Base-by-base conservation (phyloP, 1,140 invertebrate species). In the Diabrotica virgifera region DNA sequence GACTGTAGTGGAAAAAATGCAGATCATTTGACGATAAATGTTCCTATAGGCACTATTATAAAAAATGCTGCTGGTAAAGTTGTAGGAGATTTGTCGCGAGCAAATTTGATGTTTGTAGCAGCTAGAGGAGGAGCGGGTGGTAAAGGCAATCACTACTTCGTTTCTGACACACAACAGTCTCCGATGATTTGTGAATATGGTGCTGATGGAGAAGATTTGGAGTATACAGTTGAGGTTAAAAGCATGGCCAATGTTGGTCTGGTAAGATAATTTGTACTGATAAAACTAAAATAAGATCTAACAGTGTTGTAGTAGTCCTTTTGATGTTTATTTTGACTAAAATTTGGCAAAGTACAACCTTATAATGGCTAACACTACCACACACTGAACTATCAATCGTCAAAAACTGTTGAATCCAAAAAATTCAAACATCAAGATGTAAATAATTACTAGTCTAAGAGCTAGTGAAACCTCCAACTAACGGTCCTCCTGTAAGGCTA, bases 161-260 rank as follows among this genome's bases (percentile, higher is more conserved):
- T 90, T 14, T 89, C 90, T 0, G 89, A 92, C 73, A 86, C 85
- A 13, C 85, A 93, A 67, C 90, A 96, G 75, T 84, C 90, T 36
- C 97, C 97, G 6, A 79, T 86, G 65, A 85, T 96, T 66, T 91
- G 92, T 38, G 96, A 99, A 80, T 85, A 86, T 74, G 97, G 97
- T 0, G 97, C 90, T 0, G 40, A 73, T 8, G 97, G 97, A 5
- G 96, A 99, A 82, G 80, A 81, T 6, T 75, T 84, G 5, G 75
- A 78, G 38, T 95, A 93, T 75, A 79, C 82, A 2, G 74, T 99
- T 4, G 96, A 99, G 82, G 80, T 99, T 53, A 87, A 89, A 71
- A 93, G 90, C 46, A 97, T 99, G 87, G 97, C 97, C 5, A 90
- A 98, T 79, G 84, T 96, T 69, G 97, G 97, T 64, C 78, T 99